A percentile compares a stretch with the other conserved stretches of the same genome.
Conservation (phyloP, 1,140 invertebrate species). For the Colletes gigas region DNA sequence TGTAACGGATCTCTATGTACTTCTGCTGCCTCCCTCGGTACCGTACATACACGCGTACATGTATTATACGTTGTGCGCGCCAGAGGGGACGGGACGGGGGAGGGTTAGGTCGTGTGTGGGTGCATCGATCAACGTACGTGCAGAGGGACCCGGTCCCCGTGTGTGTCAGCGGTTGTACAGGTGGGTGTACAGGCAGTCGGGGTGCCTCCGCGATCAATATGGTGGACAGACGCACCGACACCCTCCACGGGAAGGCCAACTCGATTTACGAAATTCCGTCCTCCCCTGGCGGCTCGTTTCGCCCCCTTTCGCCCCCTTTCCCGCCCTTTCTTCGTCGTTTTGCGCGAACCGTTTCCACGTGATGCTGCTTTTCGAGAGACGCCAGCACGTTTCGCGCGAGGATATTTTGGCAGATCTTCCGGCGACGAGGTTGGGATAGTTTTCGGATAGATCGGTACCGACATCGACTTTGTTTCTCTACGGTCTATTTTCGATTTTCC, state of each 20-base stretch:
- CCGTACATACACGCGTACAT: slow-evolving; percentile 5
- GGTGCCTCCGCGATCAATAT: slow-evolving; percentile 79
- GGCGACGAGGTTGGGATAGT: too few relatives aligned
- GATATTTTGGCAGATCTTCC: too few relatives aligned
- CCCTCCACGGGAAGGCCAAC: slow-evolving; percentile 72
- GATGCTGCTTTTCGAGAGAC: background rate
- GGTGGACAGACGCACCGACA: slow-evolving; percentile 80
- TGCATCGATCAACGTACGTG: slow-evolving; percentile 22
- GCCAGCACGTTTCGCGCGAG: background rate
- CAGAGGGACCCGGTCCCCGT: background rate
- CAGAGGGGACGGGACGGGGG: background rate
- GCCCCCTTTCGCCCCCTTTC: slow-evolving; percentile 52
- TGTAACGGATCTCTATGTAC: slow-evolving; percentile 73
- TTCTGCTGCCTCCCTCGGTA: slow-evolving; percentile 11
- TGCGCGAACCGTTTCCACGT: background rate
- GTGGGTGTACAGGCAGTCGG: slow-evolving; percentile 53
- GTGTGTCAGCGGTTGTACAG: background rate
- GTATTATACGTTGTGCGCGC: slow-evolving; percentile 30
- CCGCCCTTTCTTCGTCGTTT: background rate
- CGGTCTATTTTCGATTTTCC: too few relatives aligned
- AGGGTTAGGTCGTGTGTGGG: background rate
- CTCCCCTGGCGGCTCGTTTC: slow-evolving; percentile 40
- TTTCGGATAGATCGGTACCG: too few relatives aligned
- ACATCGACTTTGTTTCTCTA: too few relatives aligned
- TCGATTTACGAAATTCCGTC: slow-evolving; percentile 78